Evolutionary conservation across 2,888 invertebrate species (phyloP).

Genomic region (Drosophila prolongata): DNA sequence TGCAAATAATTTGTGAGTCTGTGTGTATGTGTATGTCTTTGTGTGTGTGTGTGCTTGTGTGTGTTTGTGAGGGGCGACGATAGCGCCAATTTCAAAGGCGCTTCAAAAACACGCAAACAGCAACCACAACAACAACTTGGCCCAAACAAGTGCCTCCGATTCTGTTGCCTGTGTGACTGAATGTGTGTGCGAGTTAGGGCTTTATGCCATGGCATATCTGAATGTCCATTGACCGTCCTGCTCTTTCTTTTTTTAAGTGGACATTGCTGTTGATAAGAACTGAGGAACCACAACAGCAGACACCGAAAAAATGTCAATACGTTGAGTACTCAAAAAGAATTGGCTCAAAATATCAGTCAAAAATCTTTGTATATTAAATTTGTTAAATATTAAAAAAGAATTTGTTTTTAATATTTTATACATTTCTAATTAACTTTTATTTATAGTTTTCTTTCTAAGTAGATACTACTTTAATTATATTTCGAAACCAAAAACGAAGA

Average conservation of each 20-base stretch:
- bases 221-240: slow-evolving; percentile 39
- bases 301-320: background rate
- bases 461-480: too few species aligned
- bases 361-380: too few species aligned
- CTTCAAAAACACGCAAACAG: slow-evolving; percentile 62
- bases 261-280: slow-evolving; percentile 39
- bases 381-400: too few species aligned
- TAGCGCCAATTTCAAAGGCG: slow-evolving; percentile 71
- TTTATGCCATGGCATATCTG: slow-evolving; percentile 65
- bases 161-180: slow-evolving; percentile 5
- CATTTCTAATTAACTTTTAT: too few species aligned
- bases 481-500: too few species aligned
- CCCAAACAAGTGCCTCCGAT: slow-evolving; percentile 50
- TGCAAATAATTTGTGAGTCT: slow-evolving; percentile 78
- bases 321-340: too few species aligned
- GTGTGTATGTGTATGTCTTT: slow-evolving; percentile 8
- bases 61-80: slow-evolving; percentile 42
- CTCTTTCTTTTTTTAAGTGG: slow-evolving; percentile 25
- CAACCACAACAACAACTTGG: slow-evolving; percentile 40
- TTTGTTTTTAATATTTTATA: too few species aligned
- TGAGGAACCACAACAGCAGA: slow-evolving; percentile 2
- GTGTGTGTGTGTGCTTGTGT: background rate
- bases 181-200: slow-evolving; percentile 44
- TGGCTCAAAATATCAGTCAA: too few species aligned
- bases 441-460: too few species aligned